phyloP scores from a whole-genome alignment of 2,113 vertebrate species.

The Nannospalax galili region DNA sequence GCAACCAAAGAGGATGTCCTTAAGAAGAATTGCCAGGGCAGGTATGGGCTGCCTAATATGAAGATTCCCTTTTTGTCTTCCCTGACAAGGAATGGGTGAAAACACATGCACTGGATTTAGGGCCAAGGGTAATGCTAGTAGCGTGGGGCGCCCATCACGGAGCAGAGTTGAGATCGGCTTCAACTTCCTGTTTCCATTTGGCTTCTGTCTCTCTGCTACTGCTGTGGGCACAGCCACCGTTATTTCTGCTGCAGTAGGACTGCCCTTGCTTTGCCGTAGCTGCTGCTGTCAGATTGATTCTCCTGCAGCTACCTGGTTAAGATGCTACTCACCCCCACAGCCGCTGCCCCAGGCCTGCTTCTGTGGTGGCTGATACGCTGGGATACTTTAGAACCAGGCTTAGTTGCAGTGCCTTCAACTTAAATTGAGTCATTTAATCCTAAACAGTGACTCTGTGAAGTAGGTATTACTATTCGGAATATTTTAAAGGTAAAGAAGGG shows the following conservation, averaged over 20 bases:
- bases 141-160: not conserved
- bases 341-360: not conserved
- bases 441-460: not conserved
- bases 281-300: not conserved
- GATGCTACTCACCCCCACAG: not conserved
- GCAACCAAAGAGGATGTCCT: not conserved
- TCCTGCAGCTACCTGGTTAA: not conserved
- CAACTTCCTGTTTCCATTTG: not conserved
- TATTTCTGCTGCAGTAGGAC: not conserved
- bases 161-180: not conserved
- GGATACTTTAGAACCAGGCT: not conserved
- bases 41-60: not conserved
- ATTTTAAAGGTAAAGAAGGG: not conserved
- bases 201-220: not conserved
- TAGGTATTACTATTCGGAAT: not conserved
- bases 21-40: not conserved
- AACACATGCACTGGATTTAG: not conserved
- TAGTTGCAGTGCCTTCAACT: not conserved
- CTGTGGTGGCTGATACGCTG: not conserved
- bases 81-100: not conserved
- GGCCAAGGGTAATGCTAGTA: fast-evolving
- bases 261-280: not conserved
- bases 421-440: not conserved
- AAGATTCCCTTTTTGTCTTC: not conserved
- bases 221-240: not conserved